Conservation (phyloP, 1,140 invertebrate species). For the Caenorhabditis brenneri region DNA sequence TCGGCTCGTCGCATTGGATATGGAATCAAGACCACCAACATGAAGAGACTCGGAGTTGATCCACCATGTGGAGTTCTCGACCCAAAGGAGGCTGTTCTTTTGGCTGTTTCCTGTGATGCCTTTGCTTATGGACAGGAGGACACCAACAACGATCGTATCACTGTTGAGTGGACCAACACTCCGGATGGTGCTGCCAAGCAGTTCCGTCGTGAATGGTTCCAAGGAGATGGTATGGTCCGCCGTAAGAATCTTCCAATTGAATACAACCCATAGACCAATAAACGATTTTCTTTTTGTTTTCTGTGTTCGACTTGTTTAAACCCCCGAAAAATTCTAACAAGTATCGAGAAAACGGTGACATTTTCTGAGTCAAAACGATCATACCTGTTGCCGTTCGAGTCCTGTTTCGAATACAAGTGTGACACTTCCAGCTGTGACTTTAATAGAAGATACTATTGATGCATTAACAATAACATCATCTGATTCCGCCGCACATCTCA, state of each 20-base stretch:
- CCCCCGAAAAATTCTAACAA: too few species aligned
- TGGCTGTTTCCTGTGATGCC: slow-evolving; percentile 51
- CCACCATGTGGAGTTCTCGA: slow-evolving; percentile 50
- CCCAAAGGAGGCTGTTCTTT: slow-evolving; percentile 47
- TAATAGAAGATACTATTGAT: background rate
- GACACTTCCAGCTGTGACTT: background rate
- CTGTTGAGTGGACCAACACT: too few species aligned
- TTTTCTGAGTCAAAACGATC: background rate
- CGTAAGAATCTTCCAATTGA: background rate
- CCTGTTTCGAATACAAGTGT: background rate
- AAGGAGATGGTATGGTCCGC: background rate
- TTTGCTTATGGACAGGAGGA: slow-evolving; percentile 50
- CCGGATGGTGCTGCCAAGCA: too few species aligned
- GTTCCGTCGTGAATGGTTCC: too few species aligned
- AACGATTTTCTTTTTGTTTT: background rate
- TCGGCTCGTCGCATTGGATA: too few species aligned
- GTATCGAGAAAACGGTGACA: background rate
- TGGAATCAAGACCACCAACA: slow-evolving; percentile 55
- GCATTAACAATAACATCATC: slow-evolving; percentile 38
- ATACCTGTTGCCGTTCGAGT: background rate
- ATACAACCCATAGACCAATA: background rate
- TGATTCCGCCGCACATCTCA: slow-evolving; percentile 29
- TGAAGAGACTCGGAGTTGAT: slow-evolving; percentile 47
- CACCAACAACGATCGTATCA: too few species aligned
- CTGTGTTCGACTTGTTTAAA: background rate